These are phyloP conservation scores for Arnoldichthys spilopterus DNA, from an alignment of 2,797 vertebrate species.

Conservation along the genomic window DNA sequence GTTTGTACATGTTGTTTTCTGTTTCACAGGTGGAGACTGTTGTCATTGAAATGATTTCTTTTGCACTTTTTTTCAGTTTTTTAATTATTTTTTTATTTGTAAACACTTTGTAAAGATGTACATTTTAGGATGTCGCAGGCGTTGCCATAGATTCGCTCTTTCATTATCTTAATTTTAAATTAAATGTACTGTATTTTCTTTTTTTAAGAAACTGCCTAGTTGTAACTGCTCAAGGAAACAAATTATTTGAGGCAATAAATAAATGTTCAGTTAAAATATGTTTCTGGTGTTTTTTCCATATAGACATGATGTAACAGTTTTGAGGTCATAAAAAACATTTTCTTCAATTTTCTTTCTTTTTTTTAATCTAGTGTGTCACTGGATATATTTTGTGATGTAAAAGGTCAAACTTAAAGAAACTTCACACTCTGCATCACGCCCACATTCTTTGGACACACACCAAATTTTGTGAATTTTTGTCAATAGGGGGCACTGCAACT, in stretches of 20 bases:
- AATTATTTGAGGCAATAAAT: constrained; percentile 75
- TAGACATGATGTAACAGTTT: too few relatives aligned
- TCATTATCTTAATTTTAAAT: constrained; percentile 78
- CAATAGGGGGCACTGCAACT: too few relatives aligned
- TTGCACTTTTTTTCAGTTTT: constrained; percentile 75
- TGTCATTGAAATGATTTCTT: constrained; percentile 67
- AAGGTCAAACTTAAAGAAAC: too few relatives aligned
- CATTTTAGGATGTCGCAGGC: constrained; percentile 81
- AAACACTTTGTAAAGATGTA: constrained; percentile 85
- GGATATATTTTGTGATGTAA: too few relatives aligned
- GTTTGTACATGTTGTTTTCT: constrained; percentile 66
- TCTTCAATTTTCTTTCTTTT: too few relatives aligned
- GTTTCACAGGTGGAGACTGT: constrained; percentile 74
- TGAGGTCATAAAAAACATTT: too few relatives aligned
- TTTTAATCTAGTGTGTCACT: too few relatives aligned
- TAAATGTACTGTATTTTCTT: constrained; percentile 77
- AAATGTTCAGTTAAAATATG: constrained; percentile 73
- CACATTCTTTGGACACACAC: too few relatives aligned
- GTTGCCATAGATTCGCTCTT: constrained; percentile 77
- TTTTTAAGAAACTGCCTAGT: constrained; percentile 77
- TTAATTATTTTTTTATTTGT: constrained; percentile 71
- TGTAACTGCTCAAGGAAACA: constrained; percentile 75
- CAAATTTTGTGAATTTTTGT: too few relatives aligned
- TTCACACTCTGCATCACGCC: too few relatives aligned
- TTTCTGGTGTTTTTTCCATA: constrained; percentile 8